A percentile compares a stretch with the other conserved stretches of the same genome.
Conservation (phyloP, 2,113 vertebrate genomes). For the Centropus unirufus region DNA sequence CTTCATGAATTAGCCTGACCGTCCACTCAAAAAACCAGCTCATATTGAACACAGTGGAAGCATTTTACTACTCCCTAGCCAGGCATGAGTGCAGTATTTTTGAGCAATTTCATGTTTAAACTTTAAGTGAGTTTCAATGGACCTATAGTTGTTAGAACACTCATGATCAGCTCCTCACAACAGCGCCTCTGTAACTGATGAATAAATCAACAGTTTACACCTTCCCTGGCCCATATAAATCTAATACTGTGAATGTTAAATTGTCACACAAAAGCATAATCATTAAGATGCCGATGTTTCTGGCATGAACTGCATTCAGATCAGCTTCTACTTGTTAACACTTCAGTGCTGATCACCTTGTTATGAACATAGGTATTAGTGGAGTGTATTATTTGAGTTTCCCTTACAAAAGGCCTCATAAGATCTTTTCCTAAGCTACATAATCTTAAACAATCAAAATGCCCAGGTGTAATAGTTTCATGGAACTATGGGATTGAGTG, state of each 20-base stretch:
- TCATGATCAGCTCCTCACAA: neutral
- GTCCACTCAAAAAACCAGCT: fast-evolving
- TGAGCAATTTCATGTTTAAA: neutral
- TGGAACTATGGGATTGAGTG: neutral
- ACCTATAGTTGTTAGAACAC: neutral
- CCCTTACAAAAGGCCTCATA: neutral
- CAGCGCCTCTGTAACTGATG: neutral
- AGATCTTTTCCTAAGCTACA: neutral
- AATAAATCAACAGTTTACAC: neutral
- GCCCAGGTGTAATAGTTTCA: neutral
- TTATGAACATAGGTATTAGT: neutral
- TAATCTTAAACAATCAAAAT: neutral
- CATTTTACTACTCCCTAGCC: fast-evolving
- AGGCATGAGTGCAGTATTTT: neutral
- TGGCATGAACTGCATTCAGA: neutral
- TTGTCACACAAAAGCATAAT: neutral
- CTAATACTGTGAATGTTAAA: neutral
- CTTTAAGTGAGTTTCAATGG: neutral
- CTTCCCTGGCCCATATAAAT: neutral
- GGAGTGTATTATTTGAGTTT: neutral
- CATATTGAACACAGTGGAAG: neutral
- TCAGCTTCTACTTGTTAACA: neutral
- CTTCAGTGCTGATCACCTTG: neutral
- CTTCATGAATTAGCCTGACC: neutral
- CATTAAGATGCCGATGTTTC: neutral